Evolutionary conservation across 2,113 vertebrate species (phyloP).

Genomic region (Muntiacus muntjak): DNA sequence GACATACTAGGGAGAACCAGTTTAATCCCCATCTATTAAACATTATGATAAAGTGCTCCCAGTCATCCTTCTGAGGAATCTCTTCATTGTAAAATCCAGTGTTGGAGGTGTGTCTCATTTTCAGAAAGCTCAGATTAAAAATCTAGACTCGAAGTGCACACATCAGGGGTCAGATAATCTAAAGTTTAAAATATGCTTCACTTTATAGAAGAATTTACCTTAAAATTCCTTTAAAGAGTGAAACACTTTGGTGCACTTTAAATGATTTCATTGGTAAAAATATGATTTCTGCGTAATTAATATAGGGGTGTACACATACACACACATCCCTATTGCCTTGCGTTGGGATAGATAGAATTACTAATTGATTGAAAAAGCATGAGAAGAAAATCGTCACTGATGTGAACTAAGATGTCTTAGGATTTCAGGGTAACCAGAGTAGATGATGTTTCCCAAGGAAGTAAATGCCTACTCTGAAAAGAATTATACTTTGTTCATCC

Average conservation of each 20-base stretch:
- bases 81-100: neutral
- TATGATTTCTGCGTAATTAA: neutral
- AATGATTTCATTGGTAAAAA: constrained; percentile 1
- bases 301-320: neutral
- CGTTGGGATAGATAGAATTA: neutral
- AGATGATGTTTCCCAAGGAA: constrained; percentile 4
- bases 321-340: neutral
- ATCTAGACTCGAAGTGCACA: neutral
- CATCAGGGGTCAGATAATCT: neutral
- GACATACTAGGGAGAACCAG: neutral
- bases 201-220: neutral
- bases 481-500: neutral
- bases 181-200: constrained; percentile 16
- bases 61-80: neutral
- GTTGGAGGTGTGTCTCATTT: neutral
- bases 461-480: neutral
- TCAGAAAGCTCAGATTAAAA: constrained; percentile 9
- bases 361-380: neutral
- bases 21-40: neutral
- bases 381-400: neutral
- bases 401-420: neutral
- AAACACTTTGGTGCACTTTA: neutral
- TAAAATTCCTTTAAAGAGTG: neutral
- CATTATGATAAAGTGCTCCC: neutral
- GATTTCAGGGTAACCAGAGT: neutral